Percentiles rank a stretch among this genome's conserved stretches.
Conservation (phyloP, 2,797 vertebrate species). For the Emydoidea blandingii region DNA sequence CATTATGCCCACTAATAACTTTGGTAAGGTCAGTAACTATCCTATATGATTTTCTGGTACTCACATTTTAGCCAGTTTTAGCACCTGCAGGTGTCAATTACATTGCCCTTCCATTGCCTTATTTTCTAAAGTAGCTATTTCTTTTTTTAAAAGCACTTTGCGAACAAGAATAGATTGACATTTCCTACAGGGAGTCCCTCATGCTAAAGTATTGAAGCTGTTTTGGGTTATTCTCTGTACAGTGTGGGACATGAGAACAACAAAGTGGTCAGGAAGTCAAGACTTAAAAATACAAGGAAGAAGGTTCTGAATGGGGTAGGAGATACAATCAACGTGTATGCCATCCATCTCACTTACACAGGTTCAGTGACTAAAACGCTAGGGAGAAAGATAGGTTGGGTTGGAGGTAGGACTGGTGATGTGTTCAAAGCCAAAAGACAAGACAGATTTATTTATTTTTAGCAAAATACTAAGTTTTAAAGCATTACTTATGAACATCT, state of each 20-base stretch:
- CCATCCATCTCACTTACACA: no score
- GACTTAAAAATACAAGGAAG: no score
- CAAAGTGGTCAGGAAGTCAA: no score
- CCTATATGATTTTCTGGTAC: not conserved
- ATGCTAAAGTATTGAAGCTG: no score
- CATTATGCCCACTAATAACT: not conserved
- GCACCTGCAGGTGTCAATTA: not conserved
- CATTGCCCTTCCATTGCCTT: not conserved
- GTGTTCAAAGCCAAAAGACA: not conserved
- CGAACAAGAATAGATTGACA: not conserved
- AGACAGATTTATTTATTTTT: not conserved
- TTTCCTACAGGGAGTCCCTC: no score
- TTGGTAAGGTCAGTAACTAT: not conserved
- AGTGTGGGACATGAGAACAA: no score
- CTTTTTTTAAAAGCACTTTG: rapidly evolving
- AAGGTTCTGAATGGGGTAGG: no score
- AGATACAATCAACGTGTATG: no score
- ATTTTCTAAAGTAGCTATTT: not conserved
- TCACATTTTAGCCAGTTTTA: not conserved
- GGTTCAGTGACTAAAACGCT: no score
- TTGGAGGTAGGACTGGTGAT: no score
- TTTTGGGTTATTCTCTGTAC: no score
- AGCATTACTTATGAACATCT: not conserved
- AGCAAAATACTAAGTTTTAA: not conserved
- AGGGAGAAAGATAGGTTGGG: no score